Conservation (phyloP, 2,888 invertebrate genomes). For the Dromius quadrimaculatus region DNA sequence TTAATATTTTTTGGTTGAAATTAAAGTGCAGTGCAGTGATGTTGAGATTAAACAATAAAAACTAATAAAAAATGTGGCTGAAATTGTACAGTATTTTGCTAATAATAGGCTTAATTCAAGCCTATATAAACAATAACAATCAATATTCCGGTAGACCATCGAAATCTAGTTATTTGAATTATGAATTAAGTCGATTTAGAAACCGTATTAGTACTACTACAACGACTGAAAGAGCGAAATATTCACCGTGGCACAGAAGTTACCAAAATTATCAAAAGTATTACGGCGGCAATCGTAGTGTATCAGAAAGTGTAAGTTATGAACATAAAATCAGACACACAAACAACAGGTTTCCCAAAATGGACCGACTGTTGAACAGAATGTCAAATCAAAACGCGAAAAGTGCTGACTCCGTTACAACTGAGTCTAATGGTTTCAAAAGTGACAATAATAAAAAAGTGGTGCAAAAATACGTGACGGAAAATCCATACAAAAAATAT, state of each 20-base stretch:
- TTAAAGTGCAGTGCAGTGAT: conserved; percentile 16
- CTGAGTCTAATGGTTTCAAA: conserved; percentile 11
- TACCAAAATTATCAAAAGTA: conserved; percentile 23
- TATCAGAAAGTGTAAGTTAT: conserved; percentile 1
- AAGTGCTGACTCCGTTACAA: background rate
- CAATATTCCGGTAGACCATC: background rate
- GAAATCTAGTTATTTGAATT: conserved; percentile 39
- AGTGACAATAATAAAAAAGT: conserved; percentile 16
- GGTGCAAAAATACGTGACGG: conserved; percentile 17
- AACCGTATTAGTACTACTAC: conserved; percentile 16
- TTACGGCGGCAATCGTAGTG: conserved; percentile 1
- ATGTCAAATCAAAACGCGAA: conserved; percentile 24
- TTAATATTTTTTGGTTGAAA: background rate
- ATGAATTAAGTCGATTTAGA: conserved; percentile 38
- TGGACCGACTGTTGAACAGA: conserved; percentile 32
- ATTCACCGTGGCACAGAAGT: conserved; percentile 29
- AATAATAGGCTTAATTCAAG: conserved; percentile 9
- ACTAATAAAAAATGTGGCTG: conserved; percentile 38
- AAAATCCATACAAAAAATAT: conserved; percentile 15
- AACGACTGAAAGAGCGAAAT: conserved; percentile 5
- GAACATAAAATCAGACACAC: conserved; percentile 40
- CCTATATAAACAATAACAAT: conserved; percentile 22
- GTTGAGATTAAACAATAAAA: conserved; percentile 2
- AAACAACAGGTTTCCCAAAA: conserved; percentile 36
- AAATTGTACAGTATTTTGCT: conserved; percentile 27